Evolutionary conservation across 2,113 vertebrate species (phyloP).

Genomic region (Epinephelus cyanopodus): DNA sequence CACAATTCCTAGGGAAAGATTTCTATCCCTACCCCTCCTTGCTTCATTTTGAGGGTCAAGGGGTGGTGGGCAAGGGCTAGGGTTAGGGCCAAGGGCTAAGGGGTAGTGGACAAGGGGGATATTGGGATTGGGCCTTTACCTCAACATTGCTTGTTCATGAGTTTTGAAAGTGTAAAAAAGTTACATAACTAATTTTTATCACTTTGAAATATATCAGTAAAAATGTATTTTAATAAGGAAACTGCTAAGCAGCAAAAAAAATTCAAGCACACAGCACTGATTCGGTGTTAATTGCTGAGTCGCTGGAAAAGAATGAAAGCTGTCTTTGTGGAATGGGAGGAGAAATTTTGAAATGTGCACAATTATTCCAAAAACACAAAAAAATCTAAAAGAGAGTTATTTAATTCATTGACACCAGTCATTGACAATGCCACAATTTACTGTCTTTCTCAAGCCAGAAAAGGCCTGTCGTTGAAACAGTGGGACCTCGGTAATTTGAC

Average conservation of each 20-base stretch:
- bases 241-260: background rate
- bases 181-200: background rate
- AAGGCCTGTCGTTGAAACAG: conserved; percentile 34
- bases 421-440: conserved; percentile 22
- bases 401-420: background rate
- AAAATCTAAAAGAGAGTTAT: background rate
- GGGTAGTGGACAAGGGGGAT: too few species aligned
- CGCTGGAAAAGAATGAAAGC: background rate
- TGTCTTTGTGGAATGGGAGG: background rate
- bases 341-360: conserved; percentile 7
- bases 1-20: too few species aligned
- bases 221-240: background rate
- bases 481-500: conserved; percentile 56
- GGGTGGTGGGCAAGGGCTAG: too few species aligned
- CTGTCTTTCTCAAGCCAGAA: background rate
- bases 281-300: background rate
- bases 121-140: background rate
- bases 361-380: conserved; percentile 5
- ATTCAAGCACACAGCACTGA: background rate
- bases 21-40: too few species aligned
- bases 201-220: background rate
- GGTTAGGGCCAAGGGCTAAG: too few species aligned
- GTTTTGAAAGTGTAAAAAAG: background rate
- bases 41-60: too few species aligned
- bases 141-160: background rate